phyloP scores from a whole-genome alignment of 2,113 vertebrate genomes.

The Xiphophorus couchianus region DNA sequence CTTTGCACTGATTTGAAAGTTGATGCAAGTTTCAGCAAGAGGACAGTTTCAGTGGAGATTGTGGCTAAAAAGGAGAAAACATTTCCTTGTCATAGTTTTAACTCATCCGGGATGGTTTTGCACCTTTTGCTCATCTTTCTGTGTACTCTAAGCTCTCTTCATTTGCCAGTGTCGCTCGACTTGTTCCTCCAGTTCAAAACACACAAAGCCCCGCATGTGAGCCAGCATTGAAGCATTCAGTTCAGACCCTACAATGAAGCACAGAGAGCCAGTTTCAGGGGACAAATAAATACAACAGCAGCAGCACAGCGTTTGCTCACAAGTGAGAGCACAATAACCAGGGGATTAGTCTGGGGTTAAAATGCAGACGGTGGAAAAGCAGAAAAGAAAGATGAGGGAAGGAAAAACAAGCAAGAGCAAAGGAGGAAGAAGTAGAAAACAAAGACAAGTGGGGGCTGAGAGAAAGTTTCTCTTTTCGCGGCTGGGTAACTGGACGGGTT shows the following conservation, averaged over 20 bases:
- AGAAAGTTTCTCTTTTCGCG: slow-evolving; percentile 39
- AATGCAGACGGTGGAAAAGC: slow-evolving; percentile 23
- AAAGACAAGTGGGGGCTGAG: slow-evolving; percentile 33
- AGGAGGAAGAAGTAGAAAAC: slow-evolving; percentile 47
- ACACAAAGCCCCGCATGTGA: slow-evolving; percentile 65
- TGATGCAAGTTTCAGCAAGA: neutral
- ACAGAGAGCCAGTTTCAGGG: slow-evolving; percentile 14
- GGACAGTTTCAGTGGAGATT: neutral
- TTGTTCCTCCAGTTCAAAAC: slow-evolving; percentile 64
- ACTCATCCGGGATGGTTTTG: slow-evolving; percentile 7
- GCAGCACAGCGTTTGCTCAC: slow-evolving; percentile 40
- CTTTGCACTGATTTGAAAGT: slow-evolving; percentile 14
- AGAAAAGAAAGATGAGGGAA: slow-evolving; percentile 26
- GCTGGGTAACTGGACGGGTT: slow-evolving; percentile 44
- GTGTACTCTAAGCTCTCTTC: slow-evolving; percentile 38
- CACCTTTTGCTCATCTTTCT: slow-evolving; percentile 51
- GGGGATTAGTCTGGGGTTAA: slow-evolving; percentile 28
- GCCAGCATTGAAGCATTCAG: slow-evolving; percentile 26
- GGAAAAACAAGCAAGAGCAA: slow-evolving; percentile 16
- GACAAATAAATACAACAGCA: slow-evolving; percentile 20
- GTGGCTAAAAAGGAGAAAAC: neutral
- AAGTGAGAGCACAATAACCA: slow-evolving; percentile 44
- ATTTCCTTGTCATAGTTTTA: neutral
- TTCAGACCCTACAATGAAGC: slow-evolving; percentile 39
- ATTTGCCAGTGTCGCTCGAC: slow-evolving; percentile 45